Base-by-base conservation (phyloP, 53 echinoderm and acorn worm genomes). In the Echinarachnius parma region DNA sequence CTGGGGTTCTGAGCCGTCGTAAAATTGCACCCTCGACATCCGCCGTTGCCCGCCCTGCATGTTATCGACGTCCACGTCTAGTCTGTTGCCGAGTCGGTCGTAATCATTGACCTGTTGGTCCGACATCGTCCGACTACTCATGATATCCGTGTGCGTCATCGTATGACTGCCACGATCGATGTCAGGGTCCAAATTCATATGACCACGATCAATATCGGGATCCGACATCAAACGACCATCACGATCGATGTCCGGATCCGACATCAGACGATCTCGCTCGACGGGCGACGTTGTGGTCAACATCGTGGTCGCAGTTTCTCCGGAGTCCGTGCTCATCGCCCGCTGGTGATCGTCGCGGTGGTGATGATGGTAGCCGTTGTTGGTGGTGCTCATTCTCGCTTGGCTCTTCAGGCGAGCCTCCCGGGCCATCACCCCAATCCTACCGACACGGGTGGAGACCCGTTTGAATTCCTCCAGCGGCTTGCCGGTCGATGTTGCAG, bases 401-500 rank as follows among this genome's bases (percentile, higher is more conserved):
- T 68, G 50, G 33, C 34, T 42, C 44, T 72, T 72, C 28, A 54
- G 56, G 25, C 74, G 27, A 21, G 74, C 55, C 10, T 72, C 46
- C 46, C 42, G 31, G 36, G 74, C 74, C 34, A 72, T 35, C 16
- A 72, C 57, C 18, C 74, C 57, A 28, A 72, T 54, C 57, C 56
- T 72, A 3, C 74, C 74, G 2, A 72, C 74, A 37, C 74, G 32
- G 13, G 35, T 72, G 8, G 74, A 72, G 4, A 72, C 74, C n/a
- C 55, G 54, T 37, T 36, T 39, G 57, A 72, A 72, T n/a, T 72
- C 74, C 29, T 72, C 28, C 0, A 72, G 23, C 16, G 74, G 35
- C 20, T 72, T 72, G 28, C 74, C 56, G 18, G 74, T 54, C 57
- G n/a, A n/a, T n/a, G n/a, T n/a, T n/a, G n/a, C n/a, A n/a, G n/a